Conservation (phyloP, 2,113 vertebrate species). For the Trachemys scripta region DNA sequence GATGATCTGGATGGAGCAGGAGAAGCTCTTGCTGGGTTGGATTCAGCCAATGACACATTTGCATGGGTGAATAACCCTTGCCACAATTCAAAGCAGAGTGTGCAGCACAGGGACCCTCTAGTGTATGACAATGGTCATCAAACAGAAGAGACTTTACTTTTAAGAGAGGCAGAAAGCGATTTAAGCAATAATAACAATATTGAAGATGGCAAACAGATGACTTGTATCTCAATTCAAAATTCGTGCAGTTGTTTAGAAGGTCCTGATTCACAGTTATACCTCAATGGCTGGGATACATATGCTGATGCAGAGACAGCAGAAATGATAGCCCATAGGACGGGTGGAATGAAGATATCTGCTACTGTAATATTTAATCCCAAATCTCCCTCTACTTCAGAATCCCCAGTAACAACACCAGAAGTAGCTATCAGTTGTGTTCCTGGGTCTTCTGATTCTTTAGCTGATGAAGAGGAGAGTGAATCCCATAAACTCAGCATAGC, state of each 20-base stretch:
- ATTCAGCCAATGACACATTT: constrained; percentile 58
- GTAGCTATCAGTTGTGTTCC: constrained; percentile 30
- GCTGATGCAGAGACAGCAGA: constrained; percentile 86
- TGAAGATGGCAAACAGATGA: constrained; percentile 31
- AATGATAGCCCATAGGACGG: constrained; percentile 93
- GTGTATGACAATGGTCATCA: constrained; percentile 73
- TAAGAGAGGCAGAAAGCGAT: constrained; percentile 65
- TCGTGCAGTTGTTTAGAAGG: constrained; percentile 80
- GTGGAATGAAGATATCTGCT: constrained; percentile 97
- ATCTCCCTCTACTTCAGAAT: constrained; percentile 83
- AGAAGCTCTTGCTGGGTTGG: constrained; percentile 78
- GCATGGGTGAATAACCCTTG: constrained; percentile 67
- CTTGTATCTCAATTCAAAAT: constrained; percentile 49
- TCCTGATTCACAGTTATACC: constrained; percentile 75
- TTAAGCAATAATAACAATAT: constrained; percentile 75
- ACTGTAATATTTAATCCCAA: constrained; percentile 98
- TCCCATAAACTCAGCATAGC: constrained; percentile 83
- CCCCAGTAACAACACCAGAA: constrained; percentile 51
- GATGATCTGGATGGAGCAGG: constrained; percentile 89
- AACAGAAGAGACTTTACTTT: constrained; percentile 52
- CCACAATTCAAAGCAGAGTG: constrained; percentile 39
- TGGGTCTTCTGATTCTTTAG: constrained; percentile 47
- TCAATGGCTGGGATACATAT: constrained; percentile 88
- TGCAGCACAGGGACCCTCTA: constrained; percentile 51
- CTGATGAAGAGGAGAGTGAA: constrained; percentile 64